Conservation (phyloP, 2,113 vertebrate species). For the Australoheros scitulus region DNA sequence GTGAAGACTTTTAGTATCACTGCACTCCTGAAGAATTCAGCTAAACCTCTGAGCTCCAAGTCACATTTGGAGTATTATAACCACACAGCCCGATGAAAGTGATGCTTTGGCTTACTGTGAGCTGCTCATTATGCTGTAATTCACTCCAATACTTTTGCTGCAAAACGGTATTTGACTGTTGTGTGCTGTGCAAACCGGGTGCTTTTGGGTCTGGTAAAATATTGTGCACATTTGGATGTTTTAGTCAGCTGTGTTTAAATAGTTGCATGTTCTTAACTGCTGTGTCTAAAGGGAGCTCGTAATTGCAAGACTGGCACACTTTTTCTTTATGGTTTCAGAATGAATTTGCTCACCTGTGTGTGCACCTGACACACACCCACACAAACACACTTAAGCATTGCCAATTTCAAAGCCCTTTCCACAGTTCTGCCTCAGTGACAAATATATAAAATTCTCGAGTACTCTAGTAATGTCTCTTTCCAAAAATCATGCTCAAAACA, state of each 20-base stretch:
- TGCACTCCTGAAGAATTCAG: not conserved
- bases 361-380: too few relatives aligned
- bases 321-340: not conserved
- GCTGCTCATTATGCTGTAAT: not conserved
- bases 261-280: not conserved
- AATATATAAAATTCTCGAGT: too few relatives aligned
- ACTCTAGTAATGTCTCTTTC: not conserved
- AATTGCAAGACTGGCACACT: not conserved
- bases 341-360: accelerated
- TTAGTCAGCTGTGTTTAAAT: not conserved
- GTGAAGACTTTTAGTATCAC: not conserved
- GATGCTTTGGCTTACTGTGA: too few relatives aligned
- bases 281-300: not conserved
- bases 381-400: not conserved
- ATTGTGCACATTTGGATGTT: not conserved
- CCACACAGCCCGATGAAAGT: too few relatives aligned
- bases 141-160: not conserved
- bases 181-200: not conserved
- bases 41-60: too few relatives aligned
- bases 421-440: not conserved
- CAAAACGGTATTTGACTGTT: not conserved
- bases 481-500: not conserved
- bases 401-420: not conserved
- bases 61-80: too few relatives aligned
- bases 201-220: not conserved